phyloP scores from a whole-genome alignment of 2,797 vertebrate species.

The Sebastolobus alascanus region DNA sequence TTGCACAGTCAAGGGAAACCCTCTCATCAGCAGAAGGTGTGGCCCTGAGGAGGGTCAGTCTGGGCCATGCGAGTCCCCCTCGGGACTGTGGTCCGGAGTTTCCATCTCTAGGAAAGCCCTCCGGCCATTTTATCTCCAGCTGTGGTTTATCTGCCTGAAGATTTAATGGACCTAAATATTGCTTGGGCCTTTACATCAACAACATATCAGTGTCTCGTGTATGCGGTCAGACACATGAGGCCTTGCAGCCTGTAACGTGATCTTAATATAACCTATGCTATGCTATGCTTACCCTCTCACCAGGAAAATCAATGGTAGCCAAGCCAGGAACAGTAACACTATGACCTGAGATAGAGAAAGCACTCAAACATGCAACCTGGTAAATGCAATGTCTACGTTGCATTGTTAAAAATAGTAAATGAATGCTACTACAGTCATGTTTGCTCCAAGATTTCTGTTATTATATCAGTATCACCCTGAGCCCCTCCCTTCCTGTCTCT shows the following conservation, averaged over 20 bases:
- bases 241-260: constrained; percentile 50
- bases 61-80: constrained; percentile 16
- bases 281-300: constrained; percentile 22
- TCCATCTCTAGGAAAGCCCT: constrained; percentile 73
- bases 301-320: constrained; percentile 44
- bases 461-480: constrained; percentile 30
- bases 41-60: constrained; percentile 13
- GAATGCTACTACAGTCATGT: constrained; percentile 11
- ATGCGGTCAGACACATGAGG: constrained; percentile 35
- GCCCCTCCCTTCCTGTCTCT: constrained; percentile 29
- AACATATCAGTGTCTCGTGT: constrained; percentile 28
- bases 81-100: constrained; percentile 51
- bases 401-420: constrained; percentile 23
- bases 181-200: constrained; percentile 30
- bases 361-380: constrained; percentile 1
- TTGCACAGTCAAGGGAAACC: constrained; percentile 33
- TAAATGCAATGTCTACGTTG: neutral
- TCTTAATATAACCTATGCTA: constrained; percentile 53
- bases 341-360: constrained; percentile 32
- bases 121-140: constrained; percentile 39
- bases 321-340: constrained; percentile 16
- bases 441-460: constrained; percentile 42
- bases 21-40: constrained; percentile 27
- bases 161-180: constrained; percentile 62
- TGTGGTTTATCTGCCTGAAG: constrained; percentile 62